phyloP scores from a whole-genome alignment of 2,797 vertebrate genomes.

The Artibeus lituratus region DNA sequence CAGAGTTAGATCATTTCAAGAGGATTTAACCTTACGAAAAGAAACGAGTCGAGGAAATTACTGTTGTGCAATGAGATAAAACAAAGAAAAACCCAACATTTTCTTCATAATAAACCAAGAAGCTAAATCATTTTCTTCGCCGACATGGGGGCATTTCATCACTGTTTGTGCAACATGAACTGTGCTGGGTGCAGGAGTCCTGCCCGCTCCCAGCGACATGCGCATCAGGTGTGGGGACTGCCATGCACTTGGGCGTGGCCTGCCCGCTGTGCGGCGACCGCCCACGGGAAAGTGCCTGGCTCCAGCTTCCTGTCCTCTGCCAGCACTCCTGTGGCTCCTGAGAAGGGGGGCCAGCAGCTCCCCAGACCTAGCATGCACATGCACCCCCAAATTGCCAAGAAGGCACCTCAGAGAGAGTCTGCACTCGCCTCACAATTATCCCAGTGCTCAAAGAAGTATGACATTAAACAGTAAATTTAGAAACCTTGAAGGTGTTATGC shows the following conservation, averaged over 20 bases:
- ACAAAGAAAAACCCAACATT: background rate
- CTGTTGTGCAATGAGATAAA: background rate
- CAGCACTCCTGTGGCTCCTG: background rate
- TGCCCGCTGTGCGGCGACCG: background rate
- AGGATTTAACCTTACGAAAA: background rate
- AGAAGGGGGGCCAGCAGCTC: background rate
- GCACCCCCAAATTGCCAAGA: background rate
- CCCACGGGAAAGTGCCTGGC: background rate
- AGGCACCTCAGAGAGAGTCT: background rate
- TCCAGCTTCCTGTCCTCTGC: background rate
- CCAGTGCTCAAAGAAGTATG: background rate
- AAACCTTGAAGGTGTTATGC: background rate
- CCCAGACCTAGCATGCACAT: background rate
- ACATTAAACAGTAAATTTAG: background rate
- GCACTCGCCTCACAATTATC: background rate
- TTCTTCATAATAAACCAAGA: background rate
- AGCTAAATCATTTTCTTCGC: background rate
- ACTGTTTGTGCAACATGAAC: background rate
- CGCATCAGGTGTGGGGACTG: background rate
- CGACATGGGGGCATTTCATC: background rate
- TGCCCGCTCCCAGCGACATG: background rate
- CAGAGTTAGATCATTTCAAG: background rate
- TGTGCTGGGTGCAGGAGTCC: background rate
- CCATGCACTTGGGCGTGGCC: background rate
- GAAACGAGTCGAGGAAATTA: background rate